phyloP scores from a whole-genome alignment of 2,888 invertebrate species.

The Mycogona germanica region DNA sequence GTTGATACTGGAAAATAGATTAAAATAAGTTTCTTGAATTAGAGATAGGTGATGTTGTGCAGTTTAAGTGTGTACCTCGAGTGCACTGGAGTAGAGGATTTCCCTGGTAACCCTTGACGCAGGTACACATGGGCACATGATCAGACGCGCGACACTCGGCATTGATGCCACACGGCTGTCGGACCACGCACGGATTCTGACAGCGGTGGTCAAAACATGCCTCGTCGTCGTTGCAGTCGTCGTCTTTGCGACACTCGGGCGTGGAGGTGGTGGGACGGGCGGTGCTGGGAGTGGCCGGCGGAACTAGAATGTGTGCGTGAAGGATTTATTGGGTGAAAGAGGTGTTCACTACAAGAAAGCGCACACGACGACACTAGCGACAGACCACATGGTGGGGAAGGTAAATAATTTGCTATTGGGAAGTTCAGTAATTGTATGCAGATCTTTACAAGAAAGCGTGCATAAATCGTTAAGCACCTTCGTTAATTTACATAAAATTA shows the following conservation, averaged over 20 bases:
- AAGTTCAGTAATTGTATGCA: too few relatives aligned
- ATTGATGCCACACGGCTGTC: slow-evolving; percentile 73
- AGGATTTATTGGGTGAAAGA: not conserved
- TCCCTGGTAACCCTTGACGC: slow-evolving; percentile 69
- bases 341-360: too few relatives aligned
- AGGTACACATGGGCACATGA: slow-evolving; percentile 76
- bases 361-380: too few relatives aligned
- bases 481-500: too few relatives aligned
- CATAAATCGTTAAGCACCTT: too few relatives aligned
- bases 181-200: slow-evolving; percentile 62
- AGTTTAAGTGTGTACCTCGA: slow-evolving; percentile 40
- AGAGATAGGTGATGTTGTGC: too few relatives aligned
- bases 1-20: too few relatives aligned
- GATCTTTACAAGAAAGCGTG: too few relatives aligned
- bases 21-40: too few relatives aligned
- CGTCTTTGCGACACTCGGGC: slow-evolving; percentile 61
- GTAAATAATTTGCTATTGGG: too few relatives aligned
- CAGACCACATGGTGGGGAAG: too few relatives aligned
- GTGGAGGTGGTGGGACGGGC: not conserved
- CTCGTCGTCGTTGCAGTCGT: slow-evolving; percentile 69
- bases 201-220: slow-evolving; percentile 66
- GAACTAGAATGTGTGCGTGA: not conserved
- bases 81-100: slow-evolving; percentile 71
- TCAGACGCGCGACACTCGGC: slow-evolving; percentile 67
- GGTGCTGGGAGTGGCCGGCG: not conserved